Percentiles rank a stretch among this genome's conserved stretches.
These are phyloP conservation scores for Oryzias melastigma DNA, from an alignment of 2,113 vertebrate species.

Conservation along the genomic window DNA sequence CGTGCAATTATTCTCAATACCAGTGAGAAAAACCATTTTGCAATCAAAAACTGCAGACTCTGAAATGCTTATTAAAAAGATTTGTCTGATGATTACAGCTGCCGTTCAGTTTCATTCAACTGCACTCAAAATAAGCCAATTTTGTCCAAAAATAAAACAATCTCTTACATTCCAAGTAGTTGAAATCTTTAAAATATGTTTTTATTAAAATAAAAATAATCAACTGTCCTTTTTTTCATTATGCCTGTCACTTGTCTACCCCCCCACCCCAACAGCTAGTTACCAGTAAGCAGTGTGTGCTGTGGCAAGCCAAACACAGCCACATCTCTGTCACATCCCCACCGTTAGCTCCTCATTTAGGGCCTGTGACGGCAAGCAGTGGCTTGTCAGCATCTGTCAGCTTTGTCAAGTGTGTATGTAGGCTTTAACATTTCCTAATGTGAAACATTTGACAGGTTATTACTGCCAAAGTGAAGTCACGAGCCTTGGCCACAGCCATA, in stretches of 20 bases:
- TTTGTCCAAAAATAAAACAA: neutral
- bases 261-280: constrained; percentile 44
- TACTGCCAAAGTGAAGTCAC: constrained; percentile 64
- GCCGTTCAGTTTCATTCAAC: neutral
- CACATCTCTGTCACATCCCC: constrained; percentile 67
- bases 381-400: constrained; percentile 72
- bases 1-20: too few species aligned
- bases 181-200: neutral
- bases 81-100: neutral
- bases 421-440: constrained; percentile 67
- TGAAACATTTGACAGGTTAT: constrained; percentile 72
- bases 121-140: neutral
- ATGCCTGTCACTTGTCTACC: constrained; percentile 26
- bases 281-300: constrained; percentile 54
- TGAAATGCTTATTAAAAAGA: too few species aligned
- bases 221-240: neutral
- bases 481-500: constrained; percentile 63
- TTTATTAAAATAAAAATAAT: constrained; percentile 7
- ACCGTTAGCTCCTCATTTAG: constrained; percentile 67
- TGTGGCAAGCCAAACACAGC: constrained; percentile 44
- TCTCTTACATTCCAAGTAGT: neutral
- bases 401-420: constrained; percentile 67
- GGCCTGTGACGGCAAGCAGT: constrained; percentile 60
- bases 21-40: neutral
- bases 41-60: neutral